Evolutionary conservation across 2,797 vertebrate genomes (phyloP).

Genomic region (Sebastes dallii): DNA sequence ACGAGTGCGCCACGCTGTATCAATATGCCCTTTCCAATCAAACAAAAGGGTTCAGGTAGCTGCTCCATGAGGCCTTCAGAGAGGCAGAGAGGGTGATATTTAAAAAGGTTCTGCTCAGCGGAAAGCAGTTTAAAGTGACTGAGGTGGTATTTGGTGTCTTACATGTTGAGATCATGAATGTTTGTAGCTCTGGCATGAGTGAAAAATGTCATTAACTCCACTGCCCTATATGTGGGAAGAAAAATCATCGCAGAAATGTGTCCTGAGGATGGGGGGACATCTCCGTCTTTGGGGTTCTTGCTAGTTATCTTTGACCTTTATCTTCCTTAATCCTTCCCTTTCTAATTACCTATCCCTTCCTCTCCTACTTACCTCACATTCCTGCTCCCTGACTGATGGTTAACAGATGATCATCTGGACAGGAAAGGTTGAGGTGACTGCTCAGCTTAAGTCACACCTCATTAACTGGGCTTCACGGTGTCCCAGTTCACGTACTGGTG

Average conservation of each 20-base stretch:
- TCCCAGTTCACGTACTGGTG: conserved; percentile 49
- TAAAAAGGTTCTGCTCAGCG: conserved; percentile 58
- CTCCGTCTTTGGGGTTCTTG: conserved; percentile 31
- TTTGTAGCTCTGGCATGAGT: conserved; percentile 53
- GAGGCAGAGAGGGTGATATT: conserved; percentile 50
- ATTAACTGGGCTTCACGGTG: conserved; percentile 60
- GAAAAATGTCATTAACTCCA: conserved; percentile 72
- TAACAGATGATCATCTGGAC: conserved; percentile 69
- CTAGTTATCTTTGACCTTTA: conserved; percentile 69
- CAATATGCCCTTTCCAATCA: conserved; percentile 50
- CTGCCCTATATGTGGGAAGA: conserved; percentile 38
- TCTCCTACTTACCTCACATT: conserved; percentile 32
- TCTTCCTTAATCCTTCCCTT: conserved; percentile 63
- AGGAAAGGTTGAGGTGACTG: conserved; percentile 75
- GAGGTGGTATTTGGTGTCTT: conserved; percentile 56
- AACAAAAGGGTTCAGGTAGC: conserved; percentile 52
- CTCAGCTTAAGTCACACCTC: conserved; percentile 60
- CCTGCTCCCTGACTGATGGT: conserved; percentile 63
- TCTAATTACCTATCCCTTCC: conserved; percentile 64
- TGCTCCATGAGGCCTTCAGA: conserved; percentile 23
- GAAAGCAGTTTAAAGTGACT: conserved; percentile 51
- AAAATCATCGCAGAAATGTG: conserved; percentile 33
- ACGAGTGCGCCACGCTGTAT: conserved; percentile 1
- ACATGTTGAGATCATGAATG: conserved; percentile 62
- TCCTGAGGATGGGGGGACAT: conserved; percentile 17